phyloP scores from a whole-genome alignment of 2,888 invertebrate species.

The Kuschelorhynchus macadamiae region DNA sequence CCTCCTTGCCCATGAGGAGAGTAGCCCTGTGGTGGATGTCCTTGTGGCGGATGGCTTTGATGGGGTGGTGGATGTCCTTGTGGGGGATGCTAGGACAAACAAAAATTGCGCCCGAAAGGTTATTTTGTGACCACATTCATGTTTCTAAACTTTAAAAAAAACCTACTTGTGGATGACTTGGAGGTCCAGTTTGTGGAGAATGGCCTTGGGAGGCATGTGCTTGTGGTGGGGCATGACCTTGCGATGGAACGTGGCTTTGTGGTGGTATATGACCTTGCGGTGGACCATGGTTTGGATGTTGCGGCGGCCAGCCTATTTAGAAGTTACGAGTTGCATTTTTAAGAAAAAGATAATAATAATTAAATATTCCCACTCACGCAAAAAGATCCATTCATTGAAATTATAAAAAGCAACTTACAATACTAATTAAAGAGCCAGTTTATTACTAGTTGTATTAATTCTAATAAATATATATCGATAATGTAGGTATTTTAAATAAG shows the following conservation, averaged over 20 bases:
- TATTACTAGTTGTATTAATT: too few species aligned
- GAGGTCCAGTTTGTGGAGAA: conserved; percentile 59
- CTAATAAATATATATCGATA: too few species aligned
- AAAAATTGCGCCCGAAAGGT: too few species aligned
- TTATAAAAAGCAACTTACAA: too few species aligned
- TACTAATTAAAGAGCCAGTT: too few species aligned
- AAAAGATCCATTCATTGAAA: too few species aligned
- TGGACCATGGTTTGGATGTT: conserved; percentile 62
- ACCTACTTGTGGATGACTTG: conserved; percentile 17
- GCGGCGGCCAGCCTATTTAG: conserved; percentile 32
- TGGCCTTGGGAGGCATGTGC: conserved; percentile 31
- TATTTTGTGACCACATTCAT: background rate
- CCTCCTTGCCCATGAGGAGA: conserved; percentile 60
- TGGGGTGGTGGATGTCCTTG: conserved; percentile 52
- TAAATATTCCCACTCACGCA: too few species aligned
- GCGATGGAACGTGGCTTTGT: conserved; percentile 26
- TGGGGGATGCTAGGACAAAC: conserved; percentile 33
- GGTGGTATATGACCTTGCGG: conserved; percentile 51
- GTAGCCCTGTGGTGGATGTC: conserved; percentile 37
- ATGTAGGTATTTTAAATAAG: too few species aligned
- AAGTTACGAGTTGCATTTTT: too few species aligned
- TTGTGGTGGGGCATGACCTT: conserved; percentile 63
- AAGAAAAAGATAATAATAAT: too few species aligned
- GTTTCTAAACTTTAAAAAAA: background rate
- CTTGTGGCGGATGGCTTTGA: conserved; percentile 27